Conservation (phyloP, 2,797 vertebrate genomes). For the Lutjanus campechanus region DNA sequence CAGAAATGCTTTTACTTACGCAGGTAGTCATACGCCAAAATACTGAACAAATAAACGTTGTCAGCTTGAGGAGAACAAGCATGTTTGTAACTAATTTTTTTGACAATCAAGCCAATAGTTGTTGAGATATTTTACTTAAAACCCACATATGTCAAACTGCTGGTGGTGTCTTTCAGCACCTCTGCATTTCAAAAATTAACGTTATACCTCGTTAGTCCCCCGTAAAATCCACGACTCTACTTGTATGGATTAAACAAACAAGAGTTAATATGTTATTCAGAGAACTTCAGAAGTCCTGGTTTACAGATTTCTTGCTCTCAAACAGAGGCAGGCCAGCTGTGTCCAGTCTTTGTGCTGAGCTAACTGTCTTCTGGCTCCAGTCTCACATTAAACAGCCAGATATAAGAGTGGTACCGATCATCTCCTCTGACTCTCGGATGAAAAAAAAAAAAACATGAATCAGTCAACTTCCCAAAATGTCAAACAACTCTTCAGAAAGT, state of each 20-base stretch:
- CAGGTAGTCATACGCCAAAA: not conserved
- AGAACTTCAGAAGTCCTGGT: not conserved
- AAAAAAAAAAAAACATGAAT: not conserved
- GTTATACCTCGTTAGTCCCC: not conserved
- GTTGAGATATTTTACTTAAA: too few species aligned
- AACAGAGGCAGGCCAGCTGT: not conserved
- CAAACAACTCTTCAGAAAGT: conserved; percentile 36
- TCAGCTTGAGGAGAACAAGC: too few species aligned
- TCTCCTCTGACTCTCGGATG: not conserved
- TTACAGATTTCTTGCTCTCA: not conserved
- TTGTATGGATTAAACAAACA: too few species aligned
- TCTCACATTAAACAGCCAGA: not conserved
- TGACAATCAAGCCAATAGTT: not conserved
- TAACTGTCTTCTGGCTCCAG: not conserved
- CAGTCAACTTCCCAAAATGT: conserved; percentile 29
- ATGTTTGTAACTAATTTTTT: too few species aligned
- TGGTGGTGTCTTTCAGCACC: too few species aligned
- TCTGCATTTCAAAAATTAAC: not conserved
- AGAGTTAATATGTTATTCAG: not conserved
- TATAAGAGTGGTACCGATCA: not conserved
- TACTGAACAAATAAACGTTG: not conserved
- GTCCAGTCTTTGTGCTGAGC: conserved; percentile 29
- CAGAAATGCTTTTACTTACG: not conserved
- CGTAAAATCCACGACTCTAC: too few species aligned
- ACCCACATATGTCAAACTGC: too few species aligned